A percentile compares a stretch with the other conserved stretches of the same genome.
phyloP scores from a whole-genome alignment of 2,888 invertebrate species.

The Lutraria lutraria region DNA sequence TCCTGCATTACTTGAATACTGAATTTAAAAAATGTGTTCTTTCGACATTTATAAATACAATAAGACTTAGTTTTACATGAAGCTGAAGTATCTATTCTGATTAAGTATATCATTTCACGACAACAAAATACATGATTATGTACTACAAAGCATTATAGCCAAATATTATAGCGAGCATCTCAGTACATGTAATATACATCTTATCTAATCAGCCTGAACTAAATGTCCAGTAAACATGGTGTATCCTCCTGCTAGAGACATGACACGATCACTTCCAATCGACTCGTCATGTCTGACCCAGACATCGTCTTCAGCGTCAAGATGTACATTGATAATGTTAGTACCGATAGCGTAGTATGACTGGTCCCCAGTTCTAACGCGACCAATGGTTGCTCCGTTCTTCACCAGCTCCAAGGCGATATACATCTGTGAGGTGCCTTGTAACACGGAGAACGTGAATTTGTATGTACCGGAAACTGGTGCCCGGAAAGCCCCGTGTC shows the following conservation, averaged over 20 bases:
- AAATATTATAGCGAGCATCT: too few species aligned
- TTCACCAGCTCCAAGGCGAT: constrained; percentile 45
- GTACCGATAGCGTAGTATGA: constrained; percentile 47
- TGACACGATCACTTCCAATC: constrained; percentile 18
- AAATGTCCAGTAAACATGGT: constrained; percentile 54
- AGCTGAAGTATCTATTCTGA: too few species aligned
- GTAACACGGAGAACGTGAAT: constrained; percentile 48
- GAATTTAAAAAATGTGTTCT: too few species aligned
- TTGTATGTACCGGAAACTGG: constrained; percentile 57
- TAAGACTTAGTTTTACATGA: too few species aligned
- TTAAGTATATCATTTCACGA: too few species aligned
- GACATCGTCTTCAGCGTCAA: constrained; percentile 47
- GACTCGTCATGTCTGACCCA: constrained; percentile 48
- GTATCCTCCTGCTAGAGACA: constrained; percentile 33
- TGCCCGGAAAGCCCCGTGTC: constrained; percentile 48
- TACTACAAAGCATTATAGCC: too few species aligned
- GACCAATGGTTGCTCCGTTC: constrained; percentile 45
- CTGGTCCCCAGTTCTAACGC: constrained; percentile 45
- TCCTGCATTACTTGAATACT: too few species aligned
- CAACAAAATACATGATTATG: too few species aligned
- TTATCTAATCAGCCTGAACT: constrained; percentile 36
- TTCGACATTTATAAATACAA: too few species aligned
- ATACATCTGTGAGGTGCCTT: constrained; percentile 43
- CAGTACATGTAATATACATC: too few species aligned
- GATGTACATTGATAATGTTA: constrained; percentile 44